These are phyloP conservation scores for Mylabris sibirica DNA, from an alignment of 2,888 invertebrate genomes.

Conservation along the genomic window DNA sequence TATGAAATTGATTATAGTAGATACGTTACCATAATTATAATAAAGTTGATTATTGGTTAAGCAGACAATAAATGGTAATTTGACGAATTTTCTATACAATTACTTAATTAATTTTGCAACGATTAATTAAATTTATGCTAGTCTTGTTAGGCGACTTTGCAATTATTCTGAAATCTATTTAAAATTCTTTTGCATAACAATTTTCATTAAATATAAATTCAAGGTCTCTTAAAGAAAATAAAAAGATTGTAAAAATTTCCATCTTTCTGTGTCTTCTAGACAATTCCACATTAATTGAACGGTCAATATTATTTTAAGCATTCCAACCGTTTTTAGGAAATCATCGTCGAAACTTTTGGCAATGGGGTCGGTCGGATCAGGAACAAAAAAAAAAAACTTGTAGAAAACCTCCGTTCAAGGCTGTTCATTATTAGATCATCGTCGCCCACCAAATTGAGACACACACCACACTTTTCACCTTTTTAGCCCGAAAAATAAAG, in stretches of 20 bases:
- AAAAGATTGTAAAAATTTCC: not conserved
- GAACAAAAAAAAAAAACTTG: constrained; percentile 27
- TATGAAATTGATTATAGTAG: constrained; percentile 33
- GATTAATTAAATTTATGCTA: constrained; percentile 21
- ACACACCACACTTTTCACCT: not conserved
- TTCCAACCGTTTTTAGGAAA: constrained; percentile 20
- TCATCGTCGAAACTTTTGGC: constrained; percentile 33
- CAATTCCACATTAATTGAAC: not conserved
- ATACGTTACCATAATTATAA: constrained; percentile 16
- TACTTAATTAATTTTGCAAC: constrained; percentile 23
- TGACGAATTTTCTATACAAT: not conserved
- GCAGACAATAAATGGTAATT: constrained; percentile 1
- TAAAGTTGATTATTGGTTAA: constrained; percentile 7
- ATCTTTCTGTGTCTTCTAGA: not conserved
- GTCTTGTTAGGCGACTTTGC: constrained; percentile 16
- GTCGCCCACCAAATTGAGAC: constrained; percentile 24
- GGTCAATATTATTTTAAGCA: constrained; percentile 4
- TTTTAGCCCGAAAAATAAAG: constrained; percentile 9
- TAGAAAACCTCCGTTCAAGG: constrained; percentile 38
- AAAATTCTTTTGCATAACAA: not conserved
- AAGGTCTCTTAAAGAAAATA: not conserved
- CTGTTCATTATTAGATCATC: constrained; percentile 39
- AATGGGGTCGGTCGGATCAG: constrained; percentile 22
- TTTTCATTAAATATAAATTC: not conserved
- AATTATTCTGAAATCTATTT: not conserved